These are phyloP conservation scores for Oryctes rhinoceros DNA, from an alignment of 1,140 invertebrate genomes.

Conservation along the genomic window DNA sequence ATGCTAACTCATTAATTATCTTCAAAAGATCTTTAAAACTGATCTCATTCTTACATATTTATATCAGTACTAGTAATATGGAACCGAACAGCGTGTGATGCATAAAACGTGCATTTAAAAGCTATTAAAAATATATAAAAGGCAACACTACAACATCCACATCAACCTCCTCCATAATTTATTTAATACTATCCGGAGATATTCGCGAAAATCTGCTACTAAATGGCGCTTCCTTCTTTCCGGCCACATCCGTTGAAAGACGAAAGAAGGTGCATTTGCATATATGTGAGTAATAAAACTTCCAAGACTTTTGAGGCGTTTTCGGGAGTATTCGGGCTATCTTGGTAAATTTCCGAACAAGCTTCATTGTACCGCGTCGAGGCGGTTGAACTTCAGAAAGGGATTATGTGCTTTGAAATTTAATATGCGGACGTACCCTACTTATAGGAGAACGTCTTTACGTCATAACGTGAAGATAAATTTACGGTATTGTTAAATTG, in stretches of 20 bases:
- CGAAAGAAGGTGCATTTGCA: conserved; percentile 30
- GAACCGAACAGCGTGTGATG: no score
- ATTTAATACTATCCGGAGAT: conserved; percentile 3
- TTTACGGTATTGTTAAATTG: no score
- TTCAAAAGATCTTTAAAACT: no score
- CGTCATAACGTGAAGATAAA: no score
- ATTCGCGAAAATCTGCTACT: conserved; percentile 30
- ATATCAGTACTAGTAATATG: no score
- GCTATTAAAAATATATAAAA: background rate
- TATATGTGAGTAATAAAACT: conserved; percentile 35
- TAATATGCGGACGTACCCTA: no score
- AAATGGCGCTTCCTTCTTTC: conserved; percentile 26
- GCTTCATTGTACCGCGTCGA: background rate
- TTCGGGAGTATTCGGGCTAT: background rate
- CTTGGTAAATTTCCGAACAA: conserved; percentile 6
- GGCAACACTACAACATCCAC: background rate
- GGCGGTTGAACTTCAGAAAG: background rate
- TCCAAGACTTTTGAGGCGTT: background rate
- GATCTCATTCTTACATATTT: no score
- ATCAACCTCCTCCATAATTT: background rate
- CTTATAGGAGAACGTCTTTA: no score
- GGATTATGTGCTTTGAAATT: background rate
- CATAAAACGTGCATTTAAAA: background rate
- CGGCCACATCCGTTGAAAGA: background rate
- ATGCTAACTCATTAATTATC: no score